phyloP scores from a whole-genome alignment of 1,140 invertebrate species.

The Nomia melanderi region DNA sequence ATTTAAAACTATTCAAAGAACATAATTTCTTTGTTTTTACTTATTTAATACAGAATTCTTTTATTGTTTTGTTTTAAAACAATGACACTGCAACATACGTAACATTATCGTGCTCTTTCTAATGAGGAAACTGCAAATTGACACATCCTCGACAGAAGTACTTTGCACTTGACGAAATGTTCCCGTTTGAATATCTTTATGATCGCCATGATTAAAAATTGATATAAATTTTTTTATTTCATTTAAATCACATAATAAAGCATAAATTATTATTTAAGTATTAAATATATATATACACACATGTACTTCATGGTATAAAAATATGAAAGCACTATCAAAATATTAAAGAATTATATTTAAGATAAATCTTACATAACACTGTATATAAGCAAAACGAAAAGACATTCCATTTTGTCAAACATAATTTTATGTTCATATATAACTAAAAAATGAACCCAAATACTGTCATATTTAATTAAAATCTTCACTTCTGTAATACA shows the following conservation, averaged over 20 bases:
- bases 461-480: neutral
- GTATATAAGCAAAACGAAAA: neutral
- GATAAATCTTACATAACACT: neutral
- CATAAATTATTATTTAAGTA: neutral
- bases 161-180: neutral
- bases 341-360: neutral
- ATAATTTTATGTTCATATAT: neutral
- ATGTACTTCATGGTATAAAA: neutral
- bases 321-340: neutral
- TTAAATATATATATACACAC: neutral
- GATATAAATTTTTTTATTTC: neutral
- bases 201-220: neutral
- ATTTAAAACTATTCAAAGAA: too few species aligned
- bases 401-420: neutral
- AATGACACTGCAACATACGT: neutral
- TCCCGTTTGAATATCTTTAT: neutral
- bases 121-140: conserved; percentile 16
- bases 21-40: neutral
- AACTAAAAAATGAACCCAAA: neutral
- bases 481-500: neutral
- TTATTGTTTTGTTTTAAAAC: neutral
- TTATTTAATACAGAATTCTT: neutral
- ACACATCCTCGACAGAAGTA: neutral
- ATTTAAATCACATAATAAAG: neutral
- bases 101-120: neutral